Evolutionary conservation across 2,113 vertebrate genomes (phyloP).

Genomic region (Bettongia penicillata): DNA sequence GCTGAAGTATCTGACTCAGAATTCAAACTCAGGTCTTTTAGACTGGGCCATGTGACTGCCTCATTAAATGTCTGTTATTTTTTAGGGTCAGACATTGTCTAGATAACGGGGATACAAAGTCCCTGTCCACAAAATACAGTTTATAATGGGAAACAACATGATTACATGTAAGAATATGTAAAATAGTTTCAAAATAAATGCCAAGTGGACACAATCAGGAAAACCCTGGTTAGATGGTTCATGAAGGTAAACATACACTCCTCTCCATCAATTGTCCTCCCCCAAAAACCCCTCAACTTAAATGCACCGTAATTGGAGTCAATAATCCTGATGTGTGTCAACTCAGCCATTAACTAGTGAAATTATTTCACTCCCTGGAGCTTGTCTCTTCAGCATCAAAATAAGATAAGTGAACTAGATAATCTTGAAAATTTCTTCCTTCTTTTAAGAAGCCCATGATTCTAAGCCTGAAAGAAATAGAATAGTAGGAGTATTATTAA

Average conservation of each 20-base stretch:
- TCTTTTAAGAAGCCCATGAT: neutral
- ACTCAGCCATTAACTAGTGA: neutral
- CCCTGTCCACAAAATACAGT: neutral
- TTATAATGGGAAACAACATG: neutral
- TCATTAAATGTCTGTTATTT: neutral
- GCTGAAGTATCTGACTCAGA: neutral
- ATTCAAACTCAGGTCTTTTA: neutral
- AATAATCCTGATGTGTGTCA: neutral
- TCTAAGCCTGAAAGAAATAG: neutral
- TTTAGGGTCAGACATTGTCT: neutral
- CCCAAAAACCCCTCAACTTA: neutral
- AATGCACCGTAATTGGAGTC: neutral
- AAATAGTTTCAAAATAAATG: neutral
- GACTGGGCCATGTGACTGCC: neutral
- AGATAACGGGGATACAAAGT: neutral
- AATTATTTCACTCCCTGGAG: neutral
- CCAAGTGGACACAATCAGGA: neutral
- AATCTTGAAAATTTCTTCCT: neutral
- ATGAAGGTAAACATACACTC: neutral
- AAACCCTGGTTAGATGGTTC: neutral
- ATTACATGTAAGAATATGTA: neutral
- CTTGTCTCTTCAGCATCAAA: neutral
- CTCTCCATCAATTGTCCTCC: no score
- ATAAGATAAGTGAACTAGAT: neutral
- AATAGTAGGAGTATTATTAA: neutral